These are phyloP conservation scores for Phyllotreta cruciferae DNA, from an alignment of 2,888 invertebrate species.

Conservation along the genomic window DNA sequence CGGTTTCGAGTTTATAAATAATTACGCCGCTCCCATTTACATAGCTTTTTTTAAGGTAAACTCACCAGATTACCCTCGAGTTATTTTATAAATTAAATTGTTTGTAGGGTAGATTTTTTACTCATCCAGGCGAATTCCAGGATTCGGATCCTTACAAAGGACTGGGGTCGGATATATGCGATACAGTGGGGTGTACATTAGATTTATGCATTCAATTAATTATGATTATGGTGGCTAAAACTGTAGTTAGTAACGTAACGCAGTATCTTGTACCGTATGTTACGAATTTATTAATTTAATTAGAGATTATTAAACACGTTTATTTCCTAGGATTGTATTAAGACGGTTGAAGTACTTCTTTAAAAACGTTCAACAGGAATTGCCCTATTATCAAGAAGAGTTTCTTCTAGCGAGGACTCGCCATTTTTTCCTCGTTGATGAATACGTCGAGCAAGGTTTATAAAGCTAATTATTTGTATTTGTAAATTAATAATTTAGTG, in stretches of 20 bases:
- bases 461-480: neutral
- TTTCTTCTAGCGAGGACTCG: conserved; percentile 51
- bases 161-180: conserved; percentile 57
- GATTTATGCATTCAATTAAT: conserved; percentile 66
- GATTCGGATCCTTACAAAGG: conserved; percentile 46
- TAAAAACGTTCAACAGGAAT: no score
- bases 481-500: neutral
- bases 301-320: neutral
- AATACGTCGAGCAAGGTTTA: conserved; percentile 49
- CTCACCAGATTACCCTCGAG: no score
- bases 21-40: conserved; percentile 55
- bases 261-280: conserved; percentile 61
- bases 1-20: conserved; percentile 55
- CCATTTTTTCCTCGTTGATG: conserved; percentile 52
- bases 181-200: conserved; percentile 64
- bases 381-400: conserved; percentile 54
- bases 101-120: conserved; percentile 60
- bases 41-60: conserved; percentile 57
- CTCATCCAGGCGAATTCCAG: conserved; percentile 59
- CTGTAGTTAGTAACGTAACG: conserved; percentile 53
- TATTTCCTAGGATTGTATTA: neutral
- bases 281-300: conserved; percentile 15
- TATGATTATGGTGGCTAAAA: conserved; percentile 66
- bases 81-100: no score
- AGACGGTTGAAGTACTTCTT: neutral